Evolutionary conservation across 2,888 invertebrate species (phyloP).

Genomic region (Tachina fera): DNA sequence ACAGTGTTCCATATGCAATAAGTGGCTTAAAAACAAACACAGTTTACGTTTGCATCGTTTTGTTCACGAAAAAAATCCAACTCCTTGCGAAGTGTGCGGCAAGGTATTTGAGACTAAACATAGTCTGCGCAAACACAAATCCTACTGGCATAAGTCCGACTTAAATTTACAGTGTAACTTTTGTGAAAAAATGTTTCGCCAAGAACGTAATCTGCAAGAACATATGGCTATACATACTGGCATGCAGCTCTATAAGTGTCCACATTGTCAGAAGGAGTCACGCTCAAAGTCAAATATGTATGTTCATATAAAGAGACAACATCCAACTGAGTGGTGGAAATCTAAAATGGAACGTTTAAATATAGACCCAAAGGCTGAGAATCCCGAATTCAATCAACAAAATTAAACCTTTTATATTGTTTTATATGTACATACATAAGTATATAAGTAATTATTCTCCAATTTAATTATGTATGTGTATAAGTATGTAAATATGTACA

Average conservation of each 20-base stretch:
- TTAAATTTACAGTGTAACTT: slow-evolving; percentile 77
- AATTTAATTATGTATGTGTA: background rate
- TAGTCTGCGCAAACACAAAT: slow-evolving; percentile 77
- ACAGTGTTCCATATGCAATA: slow-evolving; percentile 77
- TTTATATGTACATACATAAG: background rate
- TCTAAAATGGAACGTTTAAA: slow-evolving; percentile 76
- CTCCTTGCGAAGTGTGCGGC: slow-evolving; percentile 71
- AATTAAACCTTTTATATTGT: slow-evolving; percentile 17
- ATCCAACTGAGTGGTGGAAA: slow-evolving; percentile 78
- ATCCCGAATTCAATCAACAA: slow-evolving; percentile 15
- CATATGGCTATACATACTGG: slow-evolving; percentile 80
- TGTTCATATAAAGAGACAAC: slow-evolving; percentile 79
- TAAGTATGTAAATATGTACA: background rate
- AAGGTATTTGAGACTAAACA: slow-evolving; percentile 75
- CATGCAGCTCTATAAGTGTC: slow-evolving; percentile 78
- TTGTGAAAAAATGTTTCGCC: slow-evolving; percentile 79
- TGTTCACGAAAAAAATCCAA: slow-evolving; percentile 69
- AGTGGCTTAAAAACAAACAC: slow-evolving; percentile 79
- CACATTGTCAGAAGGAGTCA: slow-evolving; percentile 79
- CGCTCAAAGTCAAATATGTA: slow-evolving; percentile 80
- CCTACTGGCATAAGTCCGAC: slow-evolving; percentile 78
- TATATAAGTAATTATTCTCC: background rate
- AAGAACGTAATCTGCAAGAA: slow-evolving; percentile 78
- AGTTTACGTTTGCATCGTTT: slow-evolving; percentile 73
- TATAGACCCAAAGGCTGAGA: slow-evolving; percentile 55